phyloP scores from a whole-genome alignment of 2,888 invertebrate species.

The Cosmopolites sordidus region DNA sequence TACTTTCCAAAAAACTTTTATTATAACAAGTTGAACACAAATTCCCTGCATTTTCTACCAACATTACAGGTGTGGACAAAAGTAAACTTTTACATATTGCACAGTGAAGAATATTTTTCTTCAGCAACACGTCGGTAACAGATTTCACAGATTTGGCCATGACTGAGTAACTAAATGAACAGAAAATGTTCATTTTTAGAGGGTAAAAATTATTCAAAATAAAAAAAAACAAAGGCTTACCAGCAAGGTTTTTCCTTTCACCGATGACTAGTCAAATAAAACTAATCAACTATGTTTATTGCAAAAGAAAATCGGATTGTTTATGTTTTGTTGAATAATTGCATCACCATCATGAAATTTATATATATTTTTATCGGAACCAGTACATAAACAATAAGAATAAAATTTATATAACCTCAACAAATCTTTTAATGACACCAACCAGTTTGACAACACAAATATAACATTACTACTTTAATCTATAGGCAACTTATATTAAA shows the following conservation, averaged over 20 bases:
- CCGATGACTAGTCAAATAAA: background rate
- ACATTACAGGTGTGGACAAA: conserved; percentile 37
- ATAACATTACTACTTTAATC: background rate
- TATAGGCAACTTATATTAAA: too few relatives aligned
- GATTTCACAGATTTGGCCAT: conserved; percentile 4
- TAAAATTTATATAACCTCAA: conserved; percentile 11
- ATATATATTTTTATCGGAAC: conserved; percentile 12
- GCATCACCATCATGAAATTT: conserved; percentile 15
- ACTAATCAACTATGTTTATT: background rate
- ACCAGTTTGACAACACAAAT: background rate
- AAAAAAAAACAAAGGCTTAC: conserved; percentile 8
- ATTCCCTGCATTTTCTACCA: conserved; percentile 37
- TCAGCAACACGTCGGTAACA: conserved; percentile 20
- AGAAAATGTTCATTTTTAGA: background rate
- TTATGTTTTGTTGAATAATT: conserved; percentile 15
- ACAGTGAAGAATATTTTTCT: conserved; percentile 33
- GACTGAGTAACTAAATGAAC: background rate
- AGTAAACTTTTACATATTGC: conserved; percentile 35
- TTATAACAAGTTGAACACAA: conserved; percentile 37
- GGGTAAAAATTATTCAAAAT: background rate
- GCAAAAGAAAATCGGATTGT: background rate
- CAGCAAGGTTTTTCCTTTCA: conserved; percentile 6
- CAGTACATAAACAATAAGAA: background rate
- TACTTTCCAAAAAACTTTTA: conserved; percentile 27
- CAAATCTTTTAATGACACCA: background rate